Base-by-base conservation (phyloP, 1,140 invertebrate species). In the Drosophila dunni region DNA sequence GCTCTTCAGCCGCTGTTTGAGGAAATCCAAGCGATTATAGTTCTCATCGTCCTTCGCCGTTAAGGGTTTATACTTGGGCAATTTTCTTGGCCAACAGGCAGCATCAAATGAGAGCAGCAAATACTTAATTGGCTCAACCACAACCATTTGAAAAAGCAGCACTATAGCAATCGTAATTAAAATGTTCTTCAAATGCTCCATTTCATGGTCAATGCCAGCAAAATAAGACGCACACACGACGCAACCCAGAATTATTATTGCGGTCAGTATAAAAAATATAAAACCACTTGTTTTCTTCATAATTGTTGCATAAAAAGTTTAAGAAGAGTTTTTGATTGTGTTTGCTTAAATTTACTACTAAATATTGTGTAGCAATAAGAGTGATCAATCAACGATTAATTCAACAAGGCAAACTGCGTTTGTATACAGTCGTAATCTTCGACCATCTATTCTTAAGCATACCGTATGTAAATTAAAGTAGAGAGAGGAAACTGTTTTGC, bases 171-270 rank as follows among this genome's bases (percentile, higher is more conserved):
- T 38, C 3, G 75, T 46, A 2, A 82, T 9, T 1, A 85, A 0
- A 2, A 88, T 60, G 7, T 50, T 50, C 20, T 69, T 88, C 11
- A 38, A 58, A 4, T 13, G 53, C n/a, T 61, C 42, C 0, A 15
- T 6, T 20, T 88, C 83, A 33, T 85, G 83, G 0, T 67, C 6
- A n/a, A 79, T 58, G 17, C 82, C 82, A 1, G 45, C 68, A 48
- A 9, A 48, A 2, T 40, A 20, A 33, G 15, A 10, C 17, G 46
- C 9, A 11, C 53, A 0, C 1, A 1, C 15, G 29, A 24, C 3
- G 29, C 56, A 61, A 1, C n/a, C 17, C 1, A 34, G 13, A 1
- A 74, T 33, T 0, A 68, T 36, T 4, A 1, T 3, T 0, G 13
- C 10, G 1, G 54, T 61, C n/a, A 54, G 4, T 10, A 15, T 6